A percentile compares a stretch with the other conserved stretches of the same genome.
These are phyloP conservation scores for Myoxocephalus aenaeus DNA, from an alignment of 2,797 vertebrate species.

Conservation along the genomic window DNA sequence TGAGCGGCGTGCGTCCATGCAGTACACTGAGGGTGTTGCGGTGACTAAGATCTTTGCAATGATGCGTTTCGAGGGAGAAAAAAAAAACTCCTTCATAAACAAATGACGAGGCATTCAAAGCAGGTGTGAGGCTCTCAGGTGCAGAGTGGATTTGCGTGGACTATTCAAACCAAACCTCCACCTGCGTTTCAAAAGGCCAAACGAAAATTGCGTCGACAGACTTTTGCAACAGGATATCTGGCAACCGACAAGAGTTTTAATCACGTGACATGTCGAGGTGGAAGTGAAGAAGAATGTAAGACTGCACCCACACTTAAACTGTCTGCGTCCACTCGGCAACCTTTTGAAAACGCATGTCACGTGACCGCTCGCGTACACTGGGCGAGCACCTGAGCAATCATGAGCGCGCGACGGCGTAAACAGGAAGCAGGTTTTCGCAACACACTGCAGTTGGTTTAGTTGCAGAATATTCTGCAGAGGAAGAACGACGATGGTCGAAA, in stretches of 20 bases:
- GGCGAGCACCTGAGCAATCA: too few relatives aligned
- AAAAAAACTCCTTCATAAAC: slow-evolving; percentile 8
- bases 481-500: too few relatives aligned
- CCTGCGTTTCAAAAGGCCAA: too few relatives aligned
- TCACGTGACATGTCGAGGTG: background rate
- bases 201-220: too few relatives aligned
- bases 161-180: slow-evolving; percentile 27
- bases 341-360: too few relatives aligned
- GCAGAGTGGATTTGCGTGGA: slow-evolving; percentile 40
- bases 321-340: background rate
- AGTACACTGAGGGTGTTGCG: background rate
- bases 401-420: too few relatives aligned
- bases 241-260: background rate
- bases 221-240: too few relatives aligned
- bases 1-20: background rate
- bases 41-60: background rate
- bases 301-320: too few relatives aligned
- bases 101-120: slow-evolving; percentile 55
- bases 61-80: background rate
- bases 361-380: too few relatives aligned
- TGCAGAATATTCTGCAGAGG: too few relatives aligned
- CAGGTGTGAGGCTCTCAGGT: slow-evolving; percentile 10
- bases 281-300: background rate
- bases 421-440: too few relatives aligned
- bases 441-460: too few relatives aligned